Evolutionary conservation across 2,113 vertebrate species (phyloP), one percentile per base, ranked within the genome.

Genomic region (Protobothrops mucrosquamatus): DNA sequence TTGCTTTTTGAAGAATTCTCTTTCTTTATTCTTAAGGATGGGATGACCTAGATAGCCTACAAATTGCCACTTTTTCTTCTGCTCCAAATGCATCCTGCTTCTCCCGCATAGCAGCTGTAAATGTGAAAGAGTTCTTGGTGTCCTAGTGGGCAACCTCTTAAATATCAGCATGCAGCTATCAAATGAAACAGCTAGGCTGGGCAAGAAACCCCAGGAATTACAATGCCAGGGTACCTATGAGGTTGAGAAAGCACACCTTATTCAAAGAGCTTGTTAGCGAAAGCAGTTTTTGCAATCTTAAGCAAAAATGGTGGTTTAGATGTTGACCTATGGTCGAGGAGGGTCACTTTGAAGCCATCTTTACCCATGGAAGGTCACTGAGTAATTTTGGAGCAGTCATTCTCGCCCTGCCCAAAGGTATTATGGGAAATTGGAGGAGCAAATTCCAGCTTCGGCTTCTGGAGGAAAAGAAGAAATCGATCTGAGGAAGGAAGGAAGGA

Each of bases 1-100:
- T 88, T 57, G 90, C 1, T 95, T 96, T 96, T 94, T 54, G 2
- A 94, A 9, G 34, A 39, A 91, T 1, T 94, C 61, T 39, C 74
- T 7, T 9, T 18, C 34, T 81, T 39, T 81, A 39, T 20, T 74
- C n/a, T 74, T 92, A 92, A 81, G 14, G 81, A 20, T 20, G 12
- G 29, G 48, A 57, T 57, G 18, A 86, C 39, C 85, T 26, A 55
- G 29, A 18, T 55, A 86, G 4, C 24, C 0, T 29, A 9, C 24
- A 55, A 24, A 14, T 15, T 24, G 24, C 11, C n/a, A 20, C 39
- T 4, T 86, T 56, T 85, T 26, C 52, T 91, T 12, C 23, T 20
- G 34, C 81, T 26, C 54, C 11, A 6, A n/a, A 55, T 12, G 8
- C 14, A 51, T 26, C 18, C 29, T 56, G n/a, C 54, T 88, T 88